Evolutionary conservation across 2,113 vertebrate species (phyloP), one percentile per base, ranked within the genome.

Genomic region (Oryzias woworae): DNA sequence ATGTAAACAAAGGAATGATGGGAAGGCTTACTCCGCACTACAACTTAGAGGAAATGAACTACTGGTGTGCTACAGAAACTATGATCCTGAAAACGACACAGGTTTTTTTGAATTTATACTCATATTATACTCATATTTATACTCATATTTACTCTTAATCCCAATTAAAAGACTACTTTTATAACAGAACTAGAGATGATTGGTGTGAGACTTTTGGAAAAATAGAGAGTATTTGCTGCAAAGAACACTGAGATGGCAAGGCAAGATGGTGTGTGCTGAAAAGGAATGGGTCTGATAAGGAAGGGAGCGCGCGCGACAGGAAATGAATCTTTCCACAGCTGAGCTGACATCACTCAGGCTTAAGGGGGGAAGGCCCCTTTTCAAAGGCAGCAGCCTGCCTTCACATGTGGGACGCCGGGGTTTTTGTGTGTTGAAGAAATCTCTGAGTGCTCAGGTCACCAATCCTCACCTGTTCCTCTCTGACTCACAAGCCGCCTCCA

Each of bases 311-410:
- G 48, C 66, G 60, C 5, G 69, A 67, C 60, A 69, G 80, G 73
- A 85, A 84, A 80, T 83, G 85, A 92, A 81, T 88, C 89, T 88
- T 92, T 92, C 89, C 84, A 90, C 68, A 46, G 78, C 80, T 66
- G 56, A 16, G 69, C 81, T 90, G 84, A 88, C 88, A 85, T 92
- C 82, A 91, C 78, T 85, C 86, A 85, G 82, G 75, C 83, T 83
- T 71, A 78, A 75, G 80, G 59, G 62, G 80, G 69, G 53, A 80
- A 79, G 66, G 49, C 26, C 41, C 71, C 52, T 1, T 73, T 77
- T 77, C 69, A 86, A 86, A 87, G 78, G 66, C 73, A 68, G 18
- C 58, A 69, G 70, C 58, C 50, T 58, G 73, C 71, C 69, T 78
- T 81, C 72, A 76, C 85, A 84, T 87, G 85, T 48, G 77, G 75